A percentile compares a stretch with the other conserved stretches of the same genome.
phyloP scores from a whole-genome alignment of 1,140 invertebrate genomes.

The Agrilus planipennis region DNA sequence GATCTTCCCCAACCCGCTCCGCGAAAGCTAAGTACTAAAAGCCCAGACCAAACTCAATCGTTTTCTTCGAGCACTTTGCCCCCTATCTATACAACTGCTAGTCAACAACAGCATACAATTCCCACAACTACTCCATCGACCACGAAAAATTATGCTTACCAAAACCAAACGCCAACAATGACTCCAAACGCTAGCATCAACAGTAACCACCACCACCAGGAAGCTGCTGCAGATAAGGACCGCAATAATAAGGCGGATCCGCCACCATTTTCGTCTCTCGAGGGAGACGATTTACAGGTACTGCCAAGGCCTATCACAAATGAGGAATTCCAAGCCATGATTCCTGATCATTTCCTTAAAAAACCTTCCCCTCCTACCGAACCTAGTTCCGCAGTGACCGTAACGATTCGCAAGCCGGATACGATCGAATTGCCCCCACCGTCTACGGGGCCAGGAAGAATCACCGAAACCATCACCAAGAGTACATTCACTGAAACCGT shows the following conservation, averaged over 20 bases:
- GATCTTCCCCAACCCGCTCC: slow-evolving; percentile 30
- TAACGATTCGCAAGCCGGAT: slow-evolving; percentile 61
- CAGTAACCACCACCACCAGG: slow-evolving; percentile 8
- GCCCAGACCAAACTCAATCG: too few relatives aligned
- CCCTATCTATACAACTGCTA: too few relatives aligned
- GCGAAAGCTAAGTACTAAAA: slow-evolving; percentile 19
- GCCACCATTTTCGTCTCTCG: slow-evolving; percentile 24
- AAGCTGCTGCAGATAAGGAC: too few relatives aligned
- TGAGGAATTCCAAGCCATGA: slow-evolving; percentile 89
- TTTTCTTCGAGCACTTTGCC: too few relatives aligned
- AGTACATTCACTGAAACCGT: slow-evolving; percentile 89
- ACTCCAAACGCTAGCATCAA: slow-evolving; percentile 15
- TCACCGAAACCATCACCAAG: slow-evolving; percentile 88
- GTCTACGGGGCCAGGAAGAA: slow-evolving; percentile 67
- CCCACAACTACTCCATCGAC: neutral
- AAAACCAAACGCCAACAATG: slow-evolving; percentile 34
- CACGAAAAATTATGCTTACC: too few relatives aligned
- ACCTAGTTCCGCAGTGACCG: slow-evolving; percentile 35
- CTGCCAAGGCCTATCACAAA: slow-evolving; percentile 74
- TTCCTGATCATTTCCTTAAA: slow-evolving; percentile 73
- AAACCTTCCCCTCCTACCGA: slow-evolving; percentile 12
- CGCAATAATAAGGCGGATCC: slow-evolving; percentile 27
- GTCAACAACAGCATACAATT: slow-evolving; percentile 17
- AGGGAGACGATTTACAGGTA: slow-evolving; percentile 34
- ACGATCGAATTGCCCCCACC: slow-evolving; percentile 65